Conservation (phyloP, 2,113 vertebrate genomes). For the Jaculus jaculus region DNA sequence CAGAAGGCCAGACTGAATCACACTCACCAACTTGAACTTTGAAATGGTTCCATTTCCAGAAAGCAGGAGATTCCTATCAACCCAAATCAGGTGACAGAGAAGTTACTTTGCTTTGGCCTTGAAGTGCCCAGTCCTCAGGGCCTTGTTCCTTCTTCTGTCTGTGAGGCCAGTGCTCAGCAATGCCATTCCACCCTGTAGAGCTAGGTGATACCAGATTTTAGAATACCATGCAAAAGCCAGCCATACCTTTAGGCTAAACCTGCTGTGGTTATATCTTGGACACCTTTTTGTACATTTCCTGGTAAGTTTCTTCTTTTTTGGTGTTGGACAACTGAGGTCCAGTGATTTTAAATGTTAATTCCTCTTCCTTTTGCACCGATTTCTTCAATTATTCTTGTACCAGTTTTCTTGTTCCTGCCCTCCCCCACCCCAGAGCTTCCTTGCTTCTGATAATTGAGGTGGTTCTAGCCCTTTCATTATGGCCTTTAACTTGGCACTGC, state of each 20-base stretch:
- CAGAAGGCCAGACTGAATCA: too few relatives aligned
- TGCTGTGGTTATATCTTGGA: not conserved
- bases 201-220: not conserved
- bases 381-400: too few relatives aligned
- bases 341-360: too few relatives aligned
- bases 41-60: not conserved
- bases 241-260: not conserved
- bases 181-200: not conserved
- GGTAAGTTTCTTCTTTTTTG: not conserved
- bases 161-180: too few relatives aligned
- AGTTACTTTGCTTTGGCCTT: not conserved
- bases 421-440: too few relatives aligned
- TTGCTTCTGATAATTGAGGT: not conserved
- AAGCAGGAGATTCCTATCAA: not conserved
- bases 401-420: too few relatives aligned
- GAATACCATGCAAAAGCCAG: not conserved
- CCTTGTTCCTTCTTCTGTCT: not conserved
- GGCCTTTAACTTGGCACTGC: not conserved
- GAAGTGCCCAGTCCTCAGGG: not conserved
- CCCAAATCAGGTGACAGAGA: not conserved
- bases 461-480: not conserved
- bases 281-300: not conserved
- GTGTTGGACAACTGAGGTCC: too few relatives aligned
- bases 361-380: too few relatives aligned
- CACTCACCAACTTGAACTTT: not conserved